Evolutionary conservation across 1,140 invertebrate species (phyloP).

Genomic region (Solen grandis): DNA sequence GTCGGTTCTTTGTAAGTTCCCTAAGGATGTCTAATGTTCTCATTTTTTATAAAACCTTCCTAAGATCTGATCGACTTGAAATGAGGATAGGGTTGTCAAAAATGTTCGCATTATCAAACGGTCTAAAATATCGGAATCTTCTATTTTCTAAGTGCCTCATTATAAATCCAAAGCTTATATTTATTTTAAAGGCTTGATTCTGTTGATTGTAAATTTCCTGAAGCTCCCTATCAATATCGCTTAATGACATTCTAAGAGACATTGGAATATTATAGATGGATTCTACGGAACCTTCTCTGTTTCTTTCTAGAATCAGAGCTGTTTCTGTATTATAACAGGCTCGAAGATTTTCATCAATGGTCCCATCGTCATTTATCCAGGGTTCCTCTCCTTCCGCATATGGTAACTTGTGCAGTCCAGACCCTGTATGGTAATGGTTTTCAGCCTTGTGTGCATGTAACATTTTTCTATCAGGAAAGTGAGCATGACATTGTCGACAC

Average conservation of each 20-base stretch:
- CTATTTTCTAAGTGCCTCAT: no score
- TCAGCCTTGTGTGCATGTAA: neutral
- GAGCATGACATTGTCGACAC: neutral
- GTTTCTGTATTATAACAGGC: neutral
- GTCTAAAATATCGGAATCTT: no score
- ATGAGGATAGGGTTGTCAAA: no score
- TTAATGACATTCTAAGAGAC: neutral
- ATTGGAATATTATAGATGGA: neutral
- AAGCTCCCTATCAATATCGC: no score
- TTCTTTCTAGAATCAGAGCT: neutral
- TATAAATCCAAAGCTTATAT: no score
- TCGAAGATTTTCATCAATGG: neutral
- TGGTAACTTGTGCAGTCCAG: neutral
- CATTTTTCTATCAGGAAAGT: neutral
- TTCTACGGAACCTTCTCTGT: neutral
- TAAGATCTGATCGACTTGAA: no score
- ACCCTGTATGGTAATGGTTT: neutral
- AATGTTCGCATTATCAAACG: no score
- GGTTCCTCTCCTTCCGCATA: neutral
- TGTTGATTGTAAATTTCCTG: no score
- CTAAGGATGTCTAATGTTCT: no score
- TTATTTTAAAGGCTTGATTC: no score
- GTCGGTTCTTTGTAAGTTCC: no score
- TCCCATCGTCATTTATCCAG: conserved; percentile 6
- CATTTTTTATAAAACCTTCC: no score